These are phyloP conservation scores for Eledone cirrhosa DNA, from an alignment of 2,888 invertebrate genomes.

Conservation along the genomic window DNA sequence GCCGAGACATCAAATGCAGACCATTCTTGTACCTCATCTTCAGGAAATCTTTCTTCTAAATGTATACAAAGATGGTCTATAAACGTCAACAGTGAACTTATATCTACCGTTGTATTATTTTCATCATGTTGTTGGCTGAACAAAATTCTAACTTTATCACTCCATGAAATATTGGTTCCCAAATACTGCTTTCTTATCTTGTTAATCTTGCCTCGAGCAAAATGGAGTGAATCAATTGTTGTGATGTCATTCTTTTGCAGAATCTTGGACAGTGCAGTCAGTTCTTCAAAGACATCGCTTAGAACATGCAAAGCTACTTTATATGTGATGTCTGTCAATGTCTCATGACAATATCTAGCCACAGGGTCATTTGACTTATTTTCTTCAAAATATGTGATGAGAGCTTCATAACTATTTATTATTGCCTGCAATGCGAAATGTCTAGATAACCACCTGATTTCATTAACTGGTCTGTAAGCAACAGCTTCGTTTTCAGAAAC, in stretches of 20 bases:
- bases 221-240: not conserved
- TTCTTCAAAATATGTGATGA: not conserved
- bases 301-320: not conserved
- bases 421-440: not conserved
- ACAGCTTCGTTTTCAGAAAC: not conserved
- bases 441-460: not conserved
- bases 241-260: not conserved
- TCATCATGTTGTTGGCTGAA: not conserved
- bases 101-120: not conserved
- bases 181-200: slow-evolving; percentile 4
- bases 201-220: slow-evolving; percentile 10
- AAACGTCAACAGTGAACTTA: not conserved
- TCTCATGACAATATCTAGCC: not conserved
- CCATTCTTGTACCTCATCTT: slow-evolving; percentile 11
- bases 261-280: not conserved
- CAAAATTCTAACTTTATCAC: not conserved
- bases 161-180: not conserved
- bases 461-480: not conserved
- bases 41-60: slow-evolving; percentile 5
- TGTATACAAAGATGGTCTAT: slow-evolving; percentile 1
- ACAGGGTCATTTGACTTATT: not conserved
- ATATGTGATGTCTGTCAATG: not conserved
- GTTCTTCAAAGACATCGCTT: not conserved
- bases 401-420: not conserved
- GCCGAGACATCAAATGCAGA: not conserved